Percentiles rank a stretch among this genome's conserved stretches.
Conservation (phyloP, 2,797 vertebrate genomes). For the Vespertilio murinus region DNA sequence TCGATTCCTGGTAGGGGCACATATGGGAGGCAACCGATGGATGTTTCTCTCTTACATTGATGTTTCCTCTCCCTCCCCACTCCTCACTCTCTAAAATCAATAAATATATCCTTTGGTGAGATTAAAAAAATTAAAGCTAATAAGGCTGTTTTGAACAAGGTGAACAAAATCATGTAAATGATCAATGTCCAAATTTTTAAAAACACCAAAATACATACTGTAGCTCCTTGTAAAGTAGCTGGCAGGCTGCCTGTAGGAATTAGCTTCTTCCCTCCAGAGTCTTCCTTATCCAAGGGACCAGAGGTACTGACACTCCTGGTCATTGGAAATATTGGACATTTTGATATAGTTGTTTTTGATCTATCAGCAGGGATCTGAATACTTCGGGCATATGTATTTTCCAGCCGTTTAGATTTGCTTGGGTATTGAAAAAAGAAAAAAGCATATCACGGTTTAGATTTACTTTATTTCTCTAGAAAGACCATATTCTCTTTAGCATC, state of each 20-base stretch:
- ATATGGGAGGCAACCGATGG: neutral
- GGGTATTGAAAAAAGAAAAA: constrained; percentile 21
- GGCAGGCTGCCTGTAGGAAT: constrained; percentile 93
- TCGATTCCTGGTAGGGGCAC: neutral
- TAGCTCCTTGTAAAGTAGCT: constrained; percentile 88
- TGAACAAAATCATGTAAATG: constrained; percentile 22
- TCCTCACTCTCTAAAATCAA: neutral
- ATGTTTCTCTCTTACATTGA: neutral
- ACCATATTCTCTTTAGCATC: constrained; percentile 3
- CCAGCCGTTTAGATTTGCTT: constrained; percentile 83
- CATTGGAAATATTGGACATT: constrained; percentile 84
- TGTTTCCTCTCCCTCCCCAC: neutral
- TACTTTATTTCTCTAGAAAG: constrained; percentile 55
- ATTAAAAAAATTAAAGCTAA: neutral
- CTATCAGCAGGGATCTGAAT: constrained; percentile 90
- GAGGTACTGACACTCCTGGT: constrained; percentile 91
- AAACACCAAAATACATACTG: constrained; percentile 83
- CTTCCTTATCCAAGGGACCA: constrained; percentile 86
- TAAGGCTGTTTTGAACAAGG: neutral
- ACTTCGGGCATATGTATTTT: constrained; percentile 83
- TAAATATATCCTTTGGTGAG: neutral
- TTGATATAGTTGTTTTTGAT: constrained; percentile 79
- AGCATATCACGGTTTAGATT: constrained; percentile 25
- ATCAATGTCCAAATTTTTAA: constrained; percentile 44
- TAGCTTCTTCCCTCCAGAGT: constrained; percentile 78